These are phyloP conservation scores for Bungarus multicinctus DNA, from an alignment of 2,113 vertebrate genomes.

Conservation along the genomic window DNA sequence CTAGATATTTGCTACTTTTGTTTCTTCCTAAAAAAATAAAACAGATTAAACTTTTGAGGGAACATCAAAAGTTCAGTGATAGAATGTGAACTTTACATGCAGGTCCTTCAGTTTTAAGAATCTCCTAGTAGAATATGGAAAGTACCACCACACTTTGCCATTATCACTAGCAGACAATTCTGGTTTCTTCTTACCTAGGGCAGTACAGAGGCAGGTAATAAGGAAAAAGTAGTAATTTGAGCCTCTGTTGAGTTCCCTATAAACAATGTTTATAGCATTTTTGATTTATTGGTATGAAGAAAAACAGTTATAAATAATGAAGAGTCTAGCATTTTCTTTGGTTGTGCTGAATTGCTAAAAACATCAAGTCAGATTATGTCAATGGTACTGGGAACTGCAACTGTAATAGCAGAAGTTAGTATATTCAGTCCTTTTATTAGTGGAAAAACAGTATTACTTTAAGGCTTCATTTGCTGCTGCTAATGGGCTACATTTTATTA, in stretches of 20 bases:
- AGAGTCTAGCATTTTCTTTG: constrained; percentile 66
- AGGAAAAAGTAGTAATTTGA: constrained; percentile 58
- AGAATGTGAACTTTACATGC: background rate
- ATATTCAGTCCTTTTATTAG: constrained; percentile 50
- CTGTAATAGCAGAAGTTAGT: constrained; percentile 55
- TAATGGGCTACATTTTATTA: constrained; percentile 43
- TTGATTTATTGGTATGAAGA: constrained; percentile 54
- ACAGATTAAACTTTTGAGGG: background rate
- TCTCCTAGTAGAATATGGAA: background rate
- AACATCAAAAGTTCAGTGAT: background rate
- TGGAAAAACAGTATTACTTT: constrained; percentile 41
- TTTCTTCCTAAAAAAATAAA: background rate
- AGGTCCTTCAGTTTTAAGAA: background rate
- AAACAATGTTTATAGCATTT: constrained; percentile 66
- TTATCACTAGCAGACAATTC: constrained; percentile 39
- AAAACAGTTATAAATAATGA: constrained; percentile 72
- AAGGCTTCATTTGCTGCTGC: constrained; percentile 23
- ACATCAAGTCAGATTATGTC: constrained; percentile 60
- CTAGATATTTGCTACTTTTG: background rate
- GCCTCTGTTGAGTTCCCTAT: constrained; percentile 66
- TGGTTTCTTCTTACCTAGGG: constrained; percentile 56
- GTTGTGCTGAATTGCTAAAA: constrained; percentile 64
- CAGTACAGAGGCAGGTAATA: constrained; percentile 51
- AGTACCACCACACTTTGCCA: constrained; percentile 35
- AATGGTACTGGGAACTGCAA: constrained; percentile 58